Evolutionary conservation across 2,797 vertebrate species (phyloP).

Genomic region (Botia almorhae): DNA sequence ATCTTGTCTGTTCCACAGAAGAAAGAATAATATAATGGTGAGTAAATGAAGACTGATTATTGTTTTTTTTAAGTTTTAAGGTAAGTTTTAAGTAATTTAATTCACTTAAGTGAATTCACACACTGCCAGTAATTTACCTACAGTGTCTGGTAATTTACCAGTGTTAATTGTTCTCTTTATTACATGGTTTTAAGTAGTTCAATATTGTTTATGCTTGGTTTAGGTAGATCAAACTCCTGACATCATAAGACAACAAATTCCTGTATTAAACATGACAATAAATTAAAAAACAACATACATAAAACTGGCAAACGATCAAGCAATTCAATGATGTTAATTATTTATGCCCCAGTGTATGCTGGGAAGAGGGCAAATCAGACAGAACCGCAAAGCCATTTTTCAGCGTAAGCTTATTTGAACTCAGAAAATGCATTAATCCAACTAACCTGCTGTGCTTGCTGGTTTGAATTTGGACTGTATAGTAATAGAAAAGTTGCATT

Average conservation of each 20-base stretch:
- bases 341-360: background rate
- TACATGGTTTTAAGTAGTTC: no score
- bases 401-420: background rate
- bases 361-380: background rate
- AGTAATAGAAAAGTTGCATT: background rate
- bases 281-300: background rate
- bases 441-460: background rate
- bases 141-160: background rate
- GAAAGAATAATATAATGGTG: background rate
- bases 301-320: background rate
- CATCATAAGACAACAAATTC: background rate
- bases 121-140: no score
- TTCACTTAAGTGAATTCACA: no score
- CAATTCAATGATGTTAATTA: background rate
- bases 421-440: background rate
- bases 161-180: no score
- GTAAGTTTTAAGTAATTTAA: background rate
- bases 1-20: background rate
- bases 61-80: no score
- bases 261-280: background rate
- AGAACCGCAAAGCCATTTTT: background rate
- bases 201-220: background rate
- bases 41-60: background rate
- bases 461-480: background rate
- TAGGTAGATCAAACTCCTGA: background rate